Base-by-base conservation (phyloP, 2,113 vertebrate genomes). In the Origma solitaria region DNA sequence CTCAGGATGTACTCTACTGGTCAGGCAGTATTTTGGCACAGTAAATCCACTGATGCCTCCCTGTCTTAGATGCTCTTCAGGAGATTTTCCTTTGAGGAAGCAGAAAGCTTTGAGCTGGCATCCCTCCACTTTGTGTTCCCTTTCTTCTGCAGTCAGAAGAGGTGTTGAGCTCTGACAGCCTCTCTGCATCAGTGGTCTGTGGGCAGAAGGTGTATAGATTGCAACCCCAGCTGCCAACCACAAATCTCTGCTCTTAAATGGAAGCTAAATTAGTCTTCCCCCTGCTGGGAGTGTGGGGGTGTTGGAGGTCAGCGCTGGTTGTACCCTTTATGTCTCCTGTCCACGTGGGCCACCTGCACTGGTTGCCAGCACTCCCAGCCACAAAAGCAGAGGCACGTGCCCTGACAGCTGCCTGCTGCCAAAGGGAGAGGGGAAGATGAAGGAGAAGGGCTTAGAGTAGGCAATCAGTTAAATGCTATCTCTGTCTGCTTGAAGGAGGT, bases 181-280 rank as follows among this genome's bases (percentile, higher is more conserved):
- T 95, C 33, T 44, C 57, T 70, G 38, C 92, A 44, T 62, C 62
- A 22, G 60, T 93, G 88, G 30, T 86, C 65, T 78, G 90, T 85
- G 86, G 84, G 73, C 78, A 85, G 91, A 65, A 92, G 64, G 38
- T 56, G 30, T 22, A 24, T 0, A 2, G 51, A 7, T 61, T 58
- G 64, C 62, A 84, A 9, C 54, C 68, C 13, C 76, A 79, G 82
- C 84, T 93, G 79, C 62, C 47, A 77, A 18, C 86, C 70, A 51
- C 88, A 93, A 83, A 92, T 95, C 90, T 96, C 61, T 78, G 83
- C 66, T 97, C 87, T 90, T 86, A 95, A 95, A 71, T 51, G 79
- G 86, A 47, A 91, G 58, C 88, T 92, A 92, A 94, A 96, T 94
- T 76, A 95, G 79, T 92, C 94, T 91, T 96, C 65, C 72, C 57